phyloP scores from a whole-genome alignment of 2,113 vertebrate genomes.

The Etia nguti region DNA sequence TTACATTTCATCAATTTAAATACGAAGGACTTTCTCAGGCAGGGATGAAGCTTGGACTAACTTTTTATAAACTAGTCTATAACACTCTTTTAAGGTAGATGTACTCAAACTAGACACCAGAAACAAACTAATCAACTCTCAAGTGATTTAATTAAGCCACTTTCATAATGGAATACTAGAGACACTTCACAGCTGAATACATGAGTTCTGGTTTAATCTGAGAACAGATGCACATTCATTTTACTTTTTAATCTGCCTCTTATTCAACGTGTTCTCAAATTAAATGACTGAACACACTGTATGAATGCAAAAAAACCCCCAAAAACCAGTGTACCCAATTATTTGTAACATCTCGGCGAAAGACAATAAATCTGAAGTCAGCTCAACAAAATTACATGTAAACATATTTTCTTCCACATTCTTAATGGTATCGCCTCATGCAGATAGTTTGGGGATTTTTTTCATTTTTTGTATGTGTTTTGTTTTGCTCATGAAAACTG shows the following conservation, averaged over 20 bases:
- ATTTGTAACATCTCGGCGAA: neutral
- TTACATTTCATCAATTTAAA: constrained; percentile 53
- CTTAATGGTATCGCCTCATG: neutral
- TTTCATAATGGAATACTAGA: neutral
- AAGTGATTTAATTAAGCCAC: constrained; percentile 1
- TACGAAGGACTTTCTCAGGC: constrained; percentile 28
- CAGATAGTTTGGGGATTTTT: neutral
- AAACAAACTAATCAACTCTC: neutral
- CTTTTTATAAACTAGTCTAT: constrained; percentile 7
- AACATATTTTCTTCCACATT: neutral
- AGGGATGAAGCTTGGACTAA: neutral
- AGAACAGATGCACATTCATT: neutral
- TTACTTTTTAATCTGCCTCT: neutral
- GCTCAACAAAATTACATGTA: neutral
- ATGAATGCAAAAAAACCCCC: neutral
- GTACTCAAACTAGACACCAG: neutral
- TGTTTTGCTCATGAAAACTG: neutral
- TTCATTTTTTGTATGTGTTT: neutral
- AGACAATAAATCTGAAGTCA: neutral
- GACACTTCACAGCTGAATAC: neutral
- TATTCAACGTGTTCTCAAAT: neutral
- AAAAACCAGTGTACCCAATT: neutral
- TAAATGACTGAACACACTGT: neutral
- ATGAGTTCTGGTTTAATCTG: neutral
- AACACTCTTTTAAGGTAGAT: constrained; percentile 32